These are phyloP conservation scores for Cossypha heuglini DNA, from an alignment of 2,797 vertebrate species.

Conservation along the genomic window DNA sequence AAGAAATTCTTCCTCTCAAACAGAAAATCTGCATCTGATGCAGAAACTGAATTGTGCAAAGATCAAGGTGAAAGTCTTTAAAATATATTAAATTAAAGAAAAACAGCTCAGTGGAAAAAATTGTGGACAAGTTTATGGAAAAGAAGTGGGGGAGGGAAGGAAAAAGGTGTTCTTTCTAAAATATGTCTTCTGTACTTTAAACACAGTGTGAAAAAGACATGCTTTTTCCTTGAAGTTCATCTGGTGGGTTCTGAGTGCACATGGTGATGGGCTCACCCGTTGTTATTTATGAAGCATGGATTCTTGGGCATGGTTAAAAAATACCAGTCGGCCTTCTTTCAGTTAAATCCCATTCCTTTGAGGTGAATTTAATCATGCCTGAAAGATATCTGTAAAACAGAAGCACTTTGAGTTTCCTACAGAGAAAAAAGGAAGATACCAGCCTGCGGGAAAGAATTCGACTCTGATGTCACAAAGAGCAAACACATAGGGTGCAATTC, in stretches of 20 bases:
- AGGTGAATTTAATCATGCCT: constrained; percentile 12
- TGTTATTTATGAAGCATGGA: constrained; percentile 19
- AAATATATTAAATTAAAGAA: background rate
- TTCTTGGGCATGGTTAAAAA: constrained; percentile 28
- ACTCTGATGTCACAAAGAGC: background rate
- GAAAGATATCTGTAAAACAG: constrained; percentile 39
- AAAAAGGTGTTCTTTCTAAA: background rate
- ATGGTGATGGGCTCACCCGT: background rate
- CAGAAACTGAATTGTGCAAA: background rate
- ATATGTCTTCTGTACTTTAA: background rate
- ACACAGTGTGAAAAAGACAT: background rate
- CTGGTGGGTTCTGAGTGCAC: background rate
- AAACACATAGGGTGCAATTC: background rate
- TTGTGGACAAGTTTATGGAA: background rate
- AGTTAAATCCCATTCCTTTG: constrained; percentile 23
- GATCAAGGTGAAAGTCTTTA: background rate
- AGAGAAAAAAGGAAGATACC: constrained; percentile 44
- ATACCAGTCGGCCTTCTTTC: constrained; percentile 12
- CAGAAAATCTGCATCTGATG: constrained; percentile 26
- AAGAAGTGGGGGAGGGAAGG: background rate
- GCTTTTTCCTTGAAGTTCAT: background rate
- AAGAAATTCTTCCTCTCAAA: constrained; percentile 19
- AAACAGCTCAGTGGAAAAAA: background rate
- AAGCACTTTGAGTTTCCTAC: constrained; percentile 32
- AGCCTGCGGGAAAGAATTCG: background rate